These are phyloP conservation scores for Argyrosomus japonicus DNA, from an alignment of 2,113 vertebrate genomes.

Conservation along the genomic window DNA sequence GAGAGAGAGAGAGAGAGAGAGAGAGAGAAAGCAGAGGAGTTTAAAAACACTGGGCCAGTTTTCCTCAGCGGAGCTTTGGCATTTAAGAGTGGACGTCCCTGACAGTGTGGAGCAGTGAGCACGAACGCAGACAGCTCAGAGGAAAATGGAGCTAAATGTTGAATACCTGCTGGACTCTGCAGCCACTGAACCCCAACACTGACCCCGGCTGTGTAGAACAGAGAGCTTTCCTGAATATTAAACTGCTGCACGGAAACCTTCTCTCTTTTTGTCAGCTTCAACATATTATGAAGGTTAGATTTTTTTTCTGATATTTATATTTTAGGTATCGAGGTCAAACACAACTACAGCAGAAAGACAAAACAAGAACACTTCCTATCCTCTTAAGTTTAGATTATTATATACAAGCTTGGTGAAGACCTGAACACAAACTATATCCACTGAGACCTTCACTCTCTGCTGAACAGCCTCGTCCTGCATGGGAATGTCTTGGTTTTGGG, in stretches of 20 bases:
- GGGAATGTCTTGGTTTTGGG: too few relatives aligned
- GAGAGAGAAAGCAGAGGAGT: slow-evolving; percentile 8
- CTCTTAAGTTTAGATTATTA: too few relatives aligned
- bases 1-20: neutral
- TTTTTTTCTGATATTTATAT: slow-evolving; percentile 16
- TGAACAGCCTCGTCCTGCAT: too few relatives aligned
- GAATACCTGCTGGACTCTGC: slow-evolving; percentile 57
- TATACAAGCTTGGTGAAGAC: too few relatives aligned
- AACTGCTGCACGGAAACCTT: neutral
- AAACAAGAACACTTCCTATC: neutral
- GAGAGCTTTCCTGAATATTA: slow-evolving; percentile 36
- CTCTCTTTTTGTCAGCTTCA: neutral
- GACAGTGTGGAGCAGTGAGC: slow-evolving; percentile 47
- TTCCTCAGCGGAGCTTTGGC: slow-evolving; percentile 23
- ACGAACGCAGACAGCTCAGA: slow-evolving; percentile 51
- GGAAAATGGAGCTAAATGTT: slow-evolving; percentile 63
- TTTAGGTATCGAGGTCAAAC: neutral
- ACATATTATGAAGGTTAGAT: neutral
- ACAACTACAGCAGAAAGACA: slow-evolving; percentile 1
- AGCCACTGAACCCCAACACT: slow-evolving; percentile 44
- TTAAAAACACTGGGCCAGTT: neutral
- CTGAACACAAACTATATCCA: too few relatives aligned
- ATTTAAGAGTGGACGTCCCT: slow-evolving; percentile 43
- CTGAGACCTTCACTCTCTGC: too few relatives aligned
- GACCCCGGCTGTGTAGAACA: slow-evolving; percentile 40